Conservation (phyloP, 2,888 invertebrate species). For the Leptinotarsa haldemani region DNA sequence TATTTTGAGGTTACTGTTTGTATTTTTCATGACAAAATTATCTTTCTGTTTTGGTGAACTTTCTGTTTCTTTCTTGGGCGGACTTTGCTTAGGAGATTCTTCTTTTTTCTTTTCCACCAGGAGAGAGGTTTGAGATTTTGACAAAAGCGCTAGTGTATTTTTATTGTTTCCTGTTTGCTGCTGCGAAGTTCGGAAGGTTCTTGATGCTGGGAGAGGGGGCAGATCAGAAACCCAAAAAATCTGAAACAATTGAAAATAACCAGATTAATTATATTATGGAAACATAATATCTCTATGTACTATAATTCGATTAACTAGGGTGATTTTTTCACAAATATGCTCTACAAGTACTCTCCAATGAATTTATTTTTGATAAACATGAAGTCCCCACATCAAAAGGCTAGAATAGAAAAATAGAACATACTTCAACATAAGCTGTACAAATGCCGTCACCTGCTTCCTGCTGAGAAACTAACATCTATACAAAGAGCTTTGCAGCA, state of each 20-base stretch:
- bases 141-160: slow-evolving; percentile 59
- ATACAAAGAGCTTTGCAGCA: no score
- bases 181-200: slow-evolving; percentile 51
- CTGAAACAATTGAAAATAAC: slow-evolving; percentile 59
- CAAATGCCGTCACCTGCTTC: no score
- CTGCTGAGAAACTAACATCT: no score
- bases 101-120: slow-evolving; percentile 51
- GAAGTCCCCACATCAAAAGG: no score
- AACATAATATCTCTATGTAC: no score
- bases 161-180: slow-evolving; percentile 33
- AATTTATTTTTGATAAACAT: no score
- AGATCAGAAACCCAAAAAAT: slow-evolving; percentile 71
- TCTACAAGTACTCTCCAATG: no score
- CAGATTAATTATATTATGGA: no score
- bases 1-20: slow-evolving; percentile 57
- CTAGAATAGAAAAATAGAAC: no score
- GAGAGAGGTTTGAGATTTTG: slow-evolving; percentile 62
- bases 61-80: slow-evolving; percentile 32
- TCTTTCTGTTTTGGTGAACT: slow-evolving; percentile 43
- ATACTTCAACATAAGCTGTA: no score
- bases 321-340: no score
- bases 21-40: slow-evolving; percentile 46
- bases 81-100: slow-evolving; percentile 47
- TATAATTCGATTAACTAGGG: no score
- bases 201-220: slow-evolving; percentile 65